Evolutionary conservation across 2,888 invertebrate species (phyloP).

Genomic region (Abscondita cerata): DNA sequence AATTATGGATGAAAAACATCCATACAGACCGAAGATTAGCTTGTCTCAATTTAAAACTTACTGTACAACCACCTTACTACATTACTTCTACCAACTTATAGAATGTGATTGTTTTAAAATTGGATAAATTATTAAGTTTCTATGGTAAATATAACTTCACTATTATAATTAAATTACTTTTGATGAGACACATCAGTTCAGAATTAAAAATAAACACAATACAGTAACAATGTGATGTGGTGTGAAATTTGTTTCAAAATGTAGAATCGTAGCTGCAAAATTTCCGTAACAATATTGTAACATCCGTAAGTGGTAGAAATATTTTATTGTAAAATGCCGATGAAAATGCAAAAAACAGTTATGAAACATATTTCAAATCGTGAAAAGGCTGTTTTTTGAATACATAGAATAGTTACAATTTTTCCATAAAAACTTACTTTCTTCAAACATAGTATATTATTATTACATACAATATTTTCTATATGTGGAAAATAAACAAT

Average conservation of each 20-base stretch:
- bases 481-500: slow-evolving; percentile 29
- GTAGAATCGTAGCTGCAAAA: background rate
- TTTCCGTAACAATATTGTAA: no score
- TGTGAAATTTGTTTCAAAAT: slow-evolving; percentile 32
- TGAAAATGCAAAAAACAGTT: slow-evolving; percentile 31
- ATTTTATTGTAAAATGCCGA: slow-evolving; percentile 11
- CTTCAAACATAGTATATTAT: slow-evolving; percentile 13
- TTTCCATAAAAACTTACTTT: slow-evolving; percentile 5
- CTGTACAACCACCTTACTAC: slow-evolving; percentile 59
- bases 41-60: slow-evolving; percentile 49
- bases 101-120: slow-evolving; percentile 31
- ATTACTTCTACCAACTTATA: slow-evolving; percentile 53
- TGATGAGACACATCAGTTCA: slow-evolving; percentile 18
- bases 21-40: slow-evolving; percentile 46
- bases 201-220: slow-evolving; percentile 5
- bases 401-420: slow-evolving; percentile 7
- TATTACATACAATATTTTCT: slow-evolving; percentile 16
- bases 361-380: slow-evolving; percentile 44
- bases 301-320: no score
- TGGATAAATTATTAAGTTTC: slow-evolving; percentile 20
- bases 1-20: slow-evolving; percentile 48
- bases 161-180: slow-evolving; percentile 19
- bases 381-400: slow-evolving; percentile 5
- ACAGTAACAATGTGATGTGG: background rate
- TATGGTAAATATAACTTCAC: slow-evolving; percentile 16